Evolutionary conservation across 2,888 invertebrate species (phyloP).

Genomic region (Heliconius aoede): DNA sequence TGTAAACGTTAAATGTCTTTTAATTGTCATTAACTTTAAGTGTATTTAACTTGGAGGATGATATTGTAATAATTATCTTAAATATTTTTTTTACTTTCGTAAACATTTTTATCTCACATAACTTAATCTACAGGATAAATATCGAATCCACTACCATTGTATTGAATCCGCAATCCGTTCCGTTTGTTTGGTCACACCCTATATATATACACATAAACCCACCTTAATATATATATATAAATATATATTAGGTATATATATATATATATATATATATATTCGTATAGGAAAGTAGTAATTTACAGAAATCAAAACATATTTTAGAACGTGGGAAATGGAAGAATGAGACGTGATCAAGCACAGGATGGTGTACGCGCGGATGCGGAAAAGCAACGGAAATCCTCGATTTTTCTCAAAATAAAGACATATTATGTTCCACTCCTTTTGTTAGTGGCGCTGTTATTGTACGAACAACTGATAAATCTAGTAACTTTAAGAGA

Average conservation of each 20-base stretch:
- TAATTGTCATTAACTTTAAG: neutral
- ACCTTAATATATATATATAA: too few species aligned
- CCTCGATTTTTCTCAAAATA: constrained; percentile 19
- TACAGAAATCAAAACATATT: neutral
- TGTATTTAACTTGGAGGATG: neutral
- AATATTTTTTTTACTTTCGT: neutral
- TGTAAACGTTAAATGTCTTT: neutral
- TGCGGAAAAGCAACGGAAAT: constrained; percentile 18
- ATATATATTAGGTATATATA: too few species aligned
- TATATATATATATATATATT: too few species aligned
- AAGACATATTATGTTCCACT: constrained; percentile 9
- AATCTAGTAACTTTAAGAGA: neutral
- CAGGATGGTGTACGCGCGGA: neutral
- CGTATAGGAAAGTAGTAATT: too few species aligned
- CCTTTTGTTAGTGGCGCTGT: neutral
- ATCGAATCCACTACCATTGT: too few species aligned
- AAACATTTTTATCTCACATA: neutral
- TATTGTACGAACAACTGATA: constrained; percentile 13
- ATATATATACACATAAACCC: too few species aligned
- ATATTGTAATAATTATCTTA: neutral
- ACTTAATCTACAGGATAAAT: neutral
- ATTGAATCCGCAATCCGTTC: neutral
- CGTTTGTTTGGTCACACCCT: too few species aligned
- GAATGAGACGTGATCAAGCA: constrained; percentile 1
- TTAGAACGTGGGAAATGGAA: neutral